A percentile compares a stretch with the other conserved stretches of the same genome.
These are phyloP conservation scores for Bergia puertoricense DNA, from an alignment of 92 coral and sea anemone species.

Conservation along the genomic window DNA sequence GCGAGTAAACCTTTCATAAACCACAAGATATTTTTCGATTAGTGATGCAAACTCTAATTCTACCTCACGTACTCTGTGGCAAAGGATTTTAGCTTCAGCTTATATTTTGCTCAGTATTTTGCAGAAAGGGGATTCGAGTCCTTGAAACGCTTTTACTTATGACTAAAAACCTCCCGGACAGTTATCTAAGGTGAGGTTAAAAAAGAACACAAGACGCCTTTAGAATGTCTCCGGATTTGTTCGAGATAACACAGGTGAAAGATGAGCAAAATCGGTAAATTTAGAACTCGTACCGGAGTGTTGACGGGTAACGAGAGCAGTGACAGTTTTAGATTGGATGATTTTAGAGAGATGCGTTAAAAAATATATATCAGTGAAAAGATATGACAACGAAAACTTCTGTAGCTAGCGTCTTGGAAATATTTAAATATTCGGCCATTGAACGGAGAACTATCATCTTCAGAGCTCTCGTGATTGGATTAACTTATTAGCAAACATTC, in stretches of 20 bases:
- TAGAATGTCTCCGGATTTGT: slow-evolving; percentile 36
- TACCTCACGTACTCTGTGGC: slow-evolving; percentile 17
- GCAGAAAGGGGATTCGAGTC: not conserved
- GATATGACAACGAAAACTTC: not conserved
- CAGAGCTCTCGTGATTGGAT: slow-evolving; percentile 73
- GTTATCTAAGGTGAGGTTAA: slow-evolving; percentile 44
- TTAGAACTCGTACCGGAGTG: slow-evolving; percentile 8
- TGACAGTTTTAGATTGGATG: not conserved
- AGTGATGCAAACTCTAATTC: slow-evolving; percentile 50
- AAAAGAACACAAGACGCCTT: slow-evolving; percentile 24
- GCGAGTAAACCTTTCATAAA: slow-evolving; percentile 67
- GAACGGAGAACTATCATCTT: slow-evolving; percentile 58
- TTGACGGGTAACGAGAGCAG: not conserved
- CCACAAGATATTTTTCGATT: slow-evolving; percentile 73
- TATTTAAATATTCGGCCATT: slow-evolving; percentile 69
- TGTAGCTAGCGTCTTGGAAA: slow-evolving; percentile 7
- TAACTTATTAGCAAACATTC: slow-evolving; percentile 78
- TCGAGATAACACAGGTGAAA: slow-evolving; percentile 49
- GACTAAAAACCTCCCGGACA: slow-evolving; percentile 54
- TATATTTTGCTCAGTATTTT: slow-evolving; percentile 7
- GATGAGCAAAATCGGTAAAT: slow-evolving; percentile 34
- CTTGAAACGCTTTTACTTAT: not conserved
- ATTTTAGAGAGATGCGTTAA: slow-evolving; percentile 3
- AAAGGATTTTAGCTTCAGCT: slow-evolving; percentile 38
- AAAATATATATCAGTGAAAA: not conserved